Percentiles rank a stretch among this genome's conserved stretches.
phyloP scores from a whole-genome alignment of 2,797 vertebrate genomes.

The Rhinichthys osculus region DNA sequence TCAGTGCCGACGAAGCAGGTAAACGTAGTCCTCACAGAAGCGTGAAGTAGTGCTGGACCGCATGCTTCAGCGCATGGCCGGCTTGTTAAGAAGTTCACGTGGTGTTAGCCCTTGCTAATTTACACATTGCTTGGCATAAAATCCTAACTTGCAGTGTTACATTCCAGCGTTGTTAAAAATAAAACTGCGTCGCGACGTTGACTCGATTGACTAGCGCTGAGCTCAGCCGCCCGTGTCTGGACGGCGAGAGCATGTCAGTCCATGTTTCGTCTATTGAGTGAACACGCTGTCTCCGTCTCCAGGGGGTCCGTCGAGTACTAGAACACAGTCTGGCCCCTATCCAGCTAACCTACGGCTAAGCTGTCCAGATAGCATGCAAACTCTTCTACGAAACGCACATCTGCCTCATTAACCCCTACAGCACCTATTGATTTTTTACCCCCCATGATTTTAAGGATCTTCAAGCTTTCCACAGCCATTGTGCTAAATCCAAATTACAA shows the following conservation, averaged over 20 bases:
- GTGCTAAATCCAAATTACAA: constrained; percentile 49
- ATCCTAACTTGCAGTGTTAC: neutral
- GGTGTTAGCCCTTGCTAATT: constrained; percentile 23
- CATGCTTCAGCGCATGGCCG: neutral
- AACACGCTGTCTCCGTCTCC: constrained; percentile 31
- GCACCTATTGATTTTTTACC: constrained; percentile 61
- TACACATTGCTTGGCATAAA: constrained; percentile 8
- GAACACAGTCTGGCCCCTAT: constrained; percentile 24
- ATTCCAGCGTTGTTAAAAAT: constrained; percentile 12
- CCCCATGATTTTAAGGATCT: constrained; percentile 41
- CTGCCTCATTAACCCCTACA: constrained; percentile 64
- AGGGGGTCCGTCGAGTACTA: constrained; percentile 23
- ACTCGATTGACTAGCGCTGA: neutral
- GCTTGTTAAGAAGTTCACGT: constrained; percentile 12
- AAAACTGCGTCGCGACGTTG: neutral
- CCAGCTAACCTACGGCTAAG: constrained; percentile 42
- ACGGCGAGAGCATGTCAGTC: constrained; percentile 6
- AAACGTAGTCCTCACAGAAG: constrained; percentile 8
- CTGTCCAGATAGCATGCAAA: constrained; percentile 48
- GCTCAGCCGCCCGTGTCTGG: neutral
- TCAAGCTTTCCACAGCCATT: constrained; percentile 35
- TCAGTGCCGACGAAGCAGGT: constrained; percentile 34
- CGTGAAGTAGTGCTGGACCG: neutral
- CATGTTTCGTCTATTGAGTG: constrained; percentile 33
- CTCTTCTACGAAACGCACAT: constrained; percentile 42